Conservation (phyloP, 1,140 invertebrate species). For the Manduca sexta region DNA sequence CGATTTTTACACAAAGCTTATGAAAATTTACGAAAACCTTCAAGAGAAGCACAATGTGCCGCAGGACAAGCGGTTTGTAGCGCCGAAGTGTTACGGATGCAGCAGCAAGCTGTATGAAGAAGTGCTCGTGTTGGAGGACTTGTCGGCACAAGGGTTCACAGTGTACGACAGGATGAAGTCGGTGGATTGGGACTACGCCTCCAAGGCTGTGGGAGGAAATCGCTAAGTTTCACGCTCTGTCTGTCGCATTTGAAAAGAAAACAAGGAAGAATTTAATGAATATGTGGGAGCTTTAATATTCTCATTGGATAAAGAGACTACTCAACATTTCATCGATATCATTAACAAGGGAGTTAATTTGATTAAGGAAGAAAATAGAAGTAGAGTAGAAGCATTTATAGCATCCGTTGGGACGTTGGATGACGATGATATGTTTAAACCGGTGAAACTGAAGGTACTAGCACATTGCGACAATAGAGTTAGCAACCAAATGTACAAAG, state of each 20-base stretch:
- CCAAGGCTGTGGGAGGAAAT: slow-evolving; percentile 12
- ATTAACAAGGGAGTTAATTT: neutral
- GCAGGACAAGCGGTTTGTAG: slow-evolving; percentile 15
- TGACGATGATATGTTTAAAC: neutral
- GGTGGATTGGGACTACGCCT: slow-evolving; percentile 17
- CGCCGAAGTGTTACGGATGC: slow-evolving; percentile 20
- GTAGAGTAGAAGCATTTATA: slow-evolving; percentile 4
- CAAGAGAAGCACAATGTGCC: slow-evolving; percentile 29
- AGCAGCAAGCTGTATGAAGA: slow-evolving; percentile 6
- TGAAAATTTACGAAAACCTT: slow-evolving; percentile 29
- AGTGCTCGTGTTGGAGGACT: slow-evolving; percentile 19
- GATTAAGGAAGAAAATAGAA: slow-evolving; percentile 2
- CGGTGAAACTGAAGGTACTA: neutral
- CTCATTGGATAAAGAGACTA: neutral
- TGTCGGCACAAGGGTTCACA: slow-evolving; percentile 9
- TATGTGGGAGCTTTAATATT: slow-evolving; percentile 1
- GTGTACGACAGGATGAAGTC: slow-evolving; percentile 12
- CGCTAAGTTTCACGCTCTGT: slow-evolving; percentile 26
- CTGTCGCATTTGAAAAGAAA: slow-evolving; percentile 14
- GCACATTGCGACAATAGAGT: no score
- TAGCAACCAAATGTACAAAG: neutral
- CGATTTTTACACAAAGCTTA: slow-evolving; percentile 31
- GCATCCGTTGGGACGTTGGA: no score
- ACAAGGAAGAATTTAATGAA: slow-evolving; percentile 14
- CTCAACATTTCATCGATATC: neutral